Evolutionary conservation across 2,888 invertebrate species (phyloP), one percentile per base, ranked within the genome.

Genomic region (Amphiduros pacificus): DNA sequence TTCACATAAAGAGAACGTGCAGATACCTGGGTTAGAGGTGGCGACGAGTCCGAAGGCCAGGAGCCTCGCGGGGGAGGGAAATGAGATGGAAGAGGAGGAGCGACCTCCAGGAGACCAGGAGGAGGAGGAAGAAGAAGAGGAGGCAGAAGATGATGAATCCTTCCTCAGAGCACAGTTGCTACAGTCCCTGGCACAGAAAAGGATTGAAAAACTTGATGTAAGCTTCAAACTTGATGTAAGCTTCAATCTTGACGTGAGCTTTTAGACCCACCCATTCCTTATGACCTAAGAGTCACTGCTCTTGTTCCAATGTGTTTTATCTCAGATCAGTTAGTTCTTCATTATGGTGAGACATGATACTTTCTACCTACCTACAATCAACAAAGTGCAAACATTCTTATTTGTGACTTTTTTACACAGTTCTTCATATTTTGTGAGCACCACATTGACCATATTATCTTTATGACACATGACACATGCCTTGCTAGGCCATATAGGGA

Each of bases 141-240:
- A 58, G n/a, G 53, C n/a, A 5, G 58, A 32, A 3, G 58, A 58
- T 17, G 58, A 58, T 5, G 58, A 29, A 1, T 52, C 52, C 11
- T 20, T 24, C 1, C 29, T 59, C 6, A 29, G 59, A 2, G 53
- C 52, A 2, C 26, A 26, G 29, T 53, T 59, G n/a, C 52, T 59
- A 4, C 40, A 41, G 22, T 29, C 29, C 26, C 20, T 59, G 41
- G 41, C 26, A 11, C 50, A 29, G 58, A 58, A 50, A 28, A 52
- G 31, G 40, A 36, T 22, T 27, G 22, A 32, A 53, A 51, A 40
- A 27, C 9, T 26, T 3, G 9, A n/a, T n/a, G n/a, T n/a, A n/a
- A n/a, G n/a, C n/a, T n/a, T n/a, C n/a, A n/a, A n/a, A n/a, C n/a
- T n/a, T n/a, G n/a, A n/a, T n/a, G n/a, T n/a, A n/a, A n/a, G n/a